Evolutionary conservation across 2,113 vertebrate genomes (phyloP).

Genomic region (Triplophysa dalaica): DNA sequence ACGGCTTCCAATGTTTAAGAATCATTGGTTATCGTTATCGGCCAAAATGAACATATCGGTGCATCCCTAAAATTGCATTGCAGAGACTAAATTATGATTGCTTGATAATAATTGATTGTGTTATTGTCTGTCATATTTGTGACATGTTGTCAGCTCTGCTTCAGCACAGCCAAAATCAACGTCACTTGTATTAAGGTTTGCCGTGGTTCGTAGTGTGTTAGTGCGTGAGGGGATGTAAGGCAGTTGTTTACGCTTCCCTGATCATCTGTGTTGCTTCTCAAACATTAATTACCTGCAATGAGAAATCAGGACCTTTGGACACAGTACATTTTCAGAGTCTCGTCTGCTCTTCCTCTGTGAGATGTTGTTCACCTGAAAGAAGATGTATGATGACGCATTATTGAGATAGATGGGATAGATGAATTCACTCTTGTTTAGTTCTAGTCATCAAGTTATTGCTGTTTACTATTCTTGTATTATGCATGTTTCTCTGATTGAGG

Average conservation of each 20-base stretch:
- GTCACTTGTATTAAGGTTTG: neutral
- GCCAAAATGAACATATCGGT: no score
- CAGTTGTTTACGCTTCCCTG: slow-evolving; percentile 13
- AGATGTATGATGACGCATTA: neutral
- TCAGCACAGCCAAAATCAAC: neutral
- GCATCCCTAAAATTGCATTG: no score
- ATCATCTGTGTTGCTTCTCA: neutral
- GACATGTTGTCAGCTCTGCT: neutral
- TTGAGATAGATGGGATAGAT: neutral
- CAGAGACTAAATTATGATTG: no score
- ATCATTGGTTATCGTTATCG: no score
- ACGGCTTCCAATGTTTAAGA: no score
- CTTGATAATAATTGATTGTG: no score
- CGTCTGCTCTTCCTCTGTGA: neutral
- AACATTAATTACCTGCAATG: slow-evolving; percentile 22
- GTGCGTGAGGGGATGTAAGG: neutral
- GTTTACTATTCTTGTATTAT: neutral
- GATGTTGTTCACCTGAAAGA: neutral
- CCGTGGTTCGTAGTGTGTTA: neutral
- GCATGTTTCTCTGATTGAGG: slow-evolving; percentile 7
- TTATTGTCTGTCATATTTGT: neutral
- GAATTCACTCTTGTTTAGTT: neutral
- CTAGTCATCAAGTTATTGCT: neutral
- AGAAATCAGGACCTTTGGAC: slow-evolving; percentile 28
- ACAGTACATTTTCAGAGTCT: slow-evolving; percentile 2